Conservation (phyloP, 2,888 invertebrate species). For the Temnothorax ravouxi region DNA sequence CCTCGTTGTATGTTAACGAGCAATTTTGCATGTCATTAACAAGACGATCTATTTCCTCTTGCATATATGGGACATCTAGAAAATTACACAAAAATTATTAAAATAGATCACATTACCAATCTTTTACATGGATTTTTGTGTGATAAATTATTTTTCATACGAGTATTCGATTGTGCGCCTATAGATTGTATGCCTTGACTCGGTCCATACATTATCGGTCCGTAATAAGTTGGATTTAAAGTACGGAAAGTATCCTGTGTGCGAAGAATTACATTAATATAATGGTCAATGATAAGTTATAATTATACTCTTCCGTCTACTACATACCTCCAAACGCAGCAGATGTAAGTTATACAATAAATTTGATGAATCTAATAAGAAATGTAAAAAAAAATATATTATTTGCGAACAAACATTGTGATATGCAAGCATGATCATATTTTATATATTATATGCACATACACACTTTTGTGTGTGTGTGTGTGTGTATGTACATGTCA, state of each 20-base stretch:
- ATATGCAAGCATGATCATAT: background rate
- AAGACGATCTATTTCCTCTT: constrained; percentile 47
- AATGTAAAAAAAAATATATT: constrained; percentile 62
- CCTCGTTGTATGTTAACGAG: constrained; percentile 34
- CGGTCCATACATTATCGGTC: constrained; percentile 68
- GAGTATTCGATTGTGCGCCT: background rate
- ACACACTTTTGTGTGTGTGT: too few relatives aligned
- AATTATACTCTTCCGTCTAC: constrained; percentile 5
- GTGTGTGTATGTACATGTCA: too few relatives aligned
- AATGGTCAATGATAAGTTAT: constrained; percentile 17
- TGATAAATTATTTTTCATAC: constrained; percentile 12
- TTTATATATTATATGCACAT: too few relatives aligned
- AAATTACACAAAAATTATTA: constrained; percentile 47
- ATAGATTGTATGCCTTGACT: constrained; percentile 56
- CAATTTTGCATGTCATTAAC: constrained; percentile 61
- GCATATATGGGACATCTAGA: constrained; percentile 51
- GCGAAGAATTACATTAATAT: constrained; percentile 48
- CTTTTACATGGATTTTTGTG: background rate
- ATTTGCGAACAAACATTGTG: constrained; percentile 75
- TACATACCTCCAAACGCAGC: constrained; percentile 87
- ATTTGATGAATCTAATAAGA: constrained; percentile 88
- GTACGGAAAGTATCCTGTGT: constrained; percentile 77
- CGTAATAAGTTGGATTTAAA: constrained; percentile 72
- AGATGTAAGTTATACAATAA: constrained; percentile 89
- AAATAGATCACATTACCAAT: background rate